Evolutionary conservation across 2,113 vertebrate species (phyloP).

Genomic region (Sphaerodactylus townsendi): DNA sequence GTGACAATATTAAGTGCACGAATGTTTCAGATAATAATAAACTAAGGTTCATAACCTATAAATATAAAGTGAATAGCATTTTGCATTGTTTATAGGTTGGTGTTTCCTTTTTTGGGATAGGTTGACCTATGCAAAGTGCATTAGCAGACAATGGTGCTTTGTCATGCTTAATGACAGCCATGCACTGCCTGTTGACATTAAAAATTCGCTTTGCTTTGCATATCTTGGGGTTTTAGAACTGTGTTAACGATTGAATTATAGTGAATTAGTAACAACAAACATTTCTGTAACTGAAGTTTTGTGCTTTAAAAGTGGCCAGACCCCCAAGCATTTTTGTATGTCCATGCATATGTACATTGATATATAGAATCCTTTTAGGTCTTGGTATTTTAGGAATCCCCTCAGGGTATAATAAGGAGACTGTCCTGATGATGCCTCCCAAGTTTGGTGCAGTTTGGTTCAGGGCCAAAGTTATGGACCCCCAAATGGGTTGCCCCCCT

Average conservation of each 20-base stretch:
- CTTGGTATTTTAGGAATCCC: too few species aligned
- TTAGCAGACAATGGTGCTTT: too few species aligned
- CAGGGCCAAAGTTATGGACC: too few species aligned
- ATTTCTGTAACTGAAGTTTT: not conserved
- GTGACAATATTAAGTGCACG: not conserved
- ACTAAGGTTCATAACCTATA: not conserved
- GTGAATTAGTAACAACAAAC: not conserved
- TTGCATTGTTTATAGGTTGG: not conserved
- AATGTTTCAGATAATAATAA: not conserved
- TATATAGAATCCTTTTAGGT: too few species aligned
- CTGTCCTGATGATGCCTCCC: too few species aligned
- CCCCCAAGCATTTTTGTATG: not conserved
- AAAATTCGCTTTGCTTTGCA: not conserved
- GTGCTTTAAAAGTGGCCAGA: not conserved
- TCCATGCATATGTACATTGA: not conserved
- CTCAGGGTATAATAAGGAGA: too few species aligned
- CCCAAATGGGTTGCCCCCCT: too few species aligned
- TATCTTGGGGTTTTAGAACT: not conserved
- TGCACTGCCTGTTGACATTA: not conserved
- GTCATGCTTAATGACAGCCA: not conserved
- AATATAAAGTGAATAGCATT: not conserved
- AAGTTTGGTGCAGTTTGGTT: too few species aligned
- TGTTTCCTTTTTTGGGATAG: not conserved
- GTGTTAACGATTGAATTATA: not conserved
- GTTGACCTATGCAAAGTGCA: too few species aligned